Conservation (phyloP, 53 echinoderm and acorn worm species). For the Pentamera pediparva region DNA sequence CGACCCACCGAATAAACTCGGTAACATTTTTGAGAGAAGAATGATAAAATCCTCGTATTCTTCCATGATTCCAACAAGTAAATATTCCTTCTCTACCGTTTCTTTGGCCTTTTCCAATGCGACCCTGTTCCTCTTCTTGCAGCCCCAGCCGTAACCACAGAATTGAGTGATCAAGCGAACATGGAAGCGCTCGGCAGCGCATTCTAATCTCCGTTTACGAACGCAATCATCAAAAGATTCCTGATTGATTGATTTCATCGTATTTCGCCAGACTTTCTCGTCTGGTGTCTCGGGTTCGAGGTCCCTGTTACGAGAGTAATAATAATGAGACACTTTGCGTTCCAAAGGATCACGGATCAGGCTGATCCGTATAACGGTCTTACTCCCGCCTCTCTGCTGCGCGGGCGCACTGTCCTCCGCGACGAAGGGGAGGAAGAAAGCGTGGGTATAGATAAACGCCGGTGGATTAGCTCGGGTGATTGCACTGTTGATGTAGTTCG, state of each 20-base stretch:
- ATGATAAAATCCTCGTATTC: slow-evolving; percentile 54
- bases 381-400: neutral
- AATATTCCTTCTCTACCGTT: slow-evolving; percentile 46
- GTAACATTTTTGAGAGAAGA: slow-evolving; percentile 59
- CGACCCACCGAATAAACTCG: slow-evolving; percentile 37
- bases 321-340: slow-evolving; percentile 56
- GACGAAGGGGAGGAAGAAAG: neutral
- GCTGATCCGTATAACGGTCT: slow-evolving; percentile 38
- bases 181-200: slow-evolving; percentile 3
- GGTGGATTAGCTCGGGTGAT: neutral
- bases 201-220: neutral
- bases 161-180: slow-evolving; percentile 13
- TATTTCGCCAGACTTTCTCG: slow-evolving; percentile 21
- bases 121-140: slow-evolving; percentile 29
- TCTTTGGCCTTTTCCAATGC: slow-evolving; percentile 53
- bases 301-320: slow-evolving; percentile 61
- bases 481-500: neutral
- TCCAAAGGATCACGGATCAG: slow-evolving; percentile 64
- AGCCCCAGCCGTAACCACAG: slow-evolving; percentile 18
- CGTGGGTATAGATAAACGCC: neutral
- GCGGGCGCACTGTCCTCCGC: no score
- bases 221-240: slow-evolving; percentile 31
- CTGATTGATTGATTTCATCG: neutral
- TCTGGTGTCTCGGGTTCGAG: slow-evolving; percentile 17
- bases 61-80: slow-evolving; percentile 63